Evolutionary conservation across 2,888 invertebrate species (phyloP).

Genomic region (Acanthococcus lagerstroemiae): DNA sequence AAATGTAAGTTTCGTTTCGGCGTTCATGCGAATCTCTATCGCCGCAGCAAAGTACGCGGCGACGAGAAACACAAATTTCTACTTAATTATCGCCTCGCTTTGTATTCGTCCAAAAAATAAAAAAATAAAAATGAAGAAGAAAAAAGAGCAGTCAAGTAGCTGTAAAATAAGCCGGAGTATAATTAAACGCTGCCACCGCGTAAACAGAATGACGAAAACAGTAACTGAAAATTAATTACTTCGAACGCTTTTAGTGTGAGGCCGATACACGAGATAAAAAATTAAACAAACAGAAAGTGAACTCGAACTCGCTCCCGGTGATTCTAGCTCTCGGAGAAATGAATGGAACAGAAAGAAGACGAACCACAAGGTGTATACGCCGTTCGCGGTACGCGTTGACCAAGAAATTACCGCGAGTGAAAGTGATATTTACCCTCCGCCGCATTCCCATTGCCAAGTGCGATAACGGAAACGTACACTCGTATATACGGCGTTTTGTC

Average conservation of each 20-base stretch:
- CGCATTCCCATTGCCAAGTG: background rate
- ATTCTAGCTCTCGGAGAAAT: conserved; percentile 20
- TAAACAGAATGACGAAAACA: no score
- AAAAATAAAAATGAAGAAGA: no score
- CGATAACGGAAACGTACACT: conserved; percentile 5
- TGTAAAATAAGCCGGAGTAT: no score
- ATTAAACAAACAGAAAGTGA: conserved; percentile 25
- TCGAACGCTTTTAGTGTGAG: conserved; percentile 17
- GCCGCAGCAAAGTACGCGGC: no score
- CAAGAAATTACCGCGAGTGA: conserved; percentile 27
- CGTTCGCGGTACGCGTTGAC: conserved; percentile 15
- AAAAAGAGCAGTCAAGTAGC: no score
- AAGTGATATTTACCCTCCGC: conserved; percentile 19
- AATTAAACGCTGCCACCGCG: no score
- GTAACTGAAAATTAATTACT: background rate
- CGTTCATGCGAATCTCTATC: no score
- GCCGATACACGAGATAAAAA: conserved; percentile 17
- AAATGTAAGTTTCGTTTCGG: no score
- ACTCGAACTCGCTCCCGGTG: conserved; percentile 9
- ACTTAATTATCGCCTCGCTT: no score
- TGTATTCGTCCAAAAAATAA: no score
- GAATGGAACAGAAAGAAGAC: conserved; percentile 18
- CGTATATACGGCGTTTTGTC: conserved; percentile 18
- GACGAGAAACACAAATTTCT: no score
- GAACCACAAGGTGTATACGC: conserved; percentile 1